phyloP scores from a whole-genome alignment of 2,888 invertebrate species.

The Amphipyra berbera region DNA sequence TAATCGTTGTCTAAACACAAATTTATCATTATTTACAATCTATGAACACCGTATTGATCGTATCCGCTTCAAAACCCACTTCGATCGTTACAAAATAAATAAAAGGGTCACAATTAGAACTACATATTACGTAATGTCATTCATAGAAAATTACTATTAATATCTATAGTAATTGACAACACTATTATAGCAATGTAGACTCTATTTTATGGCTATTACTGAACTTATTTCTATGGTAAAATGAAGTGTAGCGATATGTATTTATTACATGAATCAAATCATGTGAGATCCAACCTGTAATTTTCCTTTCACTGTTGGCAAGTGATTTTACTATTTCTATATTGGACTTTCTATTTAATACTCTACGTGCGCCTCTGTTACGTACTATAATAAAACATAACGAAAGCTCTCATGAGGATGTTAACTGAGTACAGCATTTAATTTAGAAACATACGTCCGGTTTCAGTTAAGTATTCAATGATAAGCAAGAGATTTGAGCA shows the following conservation, averaged over 20 bases:
- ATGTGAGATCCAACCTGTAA: slow-evolving; percentile 73
- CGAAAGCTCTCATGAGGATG: slow-evolving; percentile 25
- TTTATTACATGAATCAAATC: slow-evolving; percentile 69
- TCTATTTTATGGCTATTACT: slow-evolving; percentile 26
- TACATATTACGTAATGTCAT: slow-evolving; percentile 36
- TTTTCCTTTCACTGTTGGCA: slow-evolving; percentile 83
- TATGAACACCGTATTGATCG: slow-evolving; percentile 7
- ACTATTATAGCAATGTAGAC: slow-evolving; percentile 14
- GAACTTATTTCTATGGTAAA: slow-evolving; percentile 25
- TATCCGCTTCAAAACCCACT: slow-evolving; percentile 25
- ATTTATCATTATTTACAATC: slow-evolving; percentile 8
- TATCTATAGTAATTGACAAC: slow-evolving; percentile 13
- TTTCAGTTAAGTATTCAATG: too few species aligned
- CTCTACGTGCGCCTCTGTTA: slow-evolving; percentile 73
- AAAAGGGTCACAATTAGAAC: slow-evolving; percentile 31
- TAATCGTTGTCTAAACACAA: too few species aligned
- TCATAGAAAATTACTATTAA: slow-evolving; percentile 31
- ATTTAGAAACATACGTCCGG: too few species aligned
- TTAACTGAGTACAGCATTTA: background rate
- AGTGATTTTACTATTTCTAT: slow-evolving; percentile 81
- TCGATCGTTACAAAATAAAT: slow-evolving; percentile 15
- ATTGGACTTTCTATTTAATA: slow-evolving; percentile 85
- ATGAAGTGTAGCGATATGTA: slow-evolving; percentile 51
- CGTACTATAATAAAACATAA: slow-evolving; percentile 66
- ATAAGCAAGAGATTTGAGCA: too few species aligned